phyloP scores from a whole-genome alignment of 1,140 invertebrate species.

The Drosophila ironensis region DNA sequence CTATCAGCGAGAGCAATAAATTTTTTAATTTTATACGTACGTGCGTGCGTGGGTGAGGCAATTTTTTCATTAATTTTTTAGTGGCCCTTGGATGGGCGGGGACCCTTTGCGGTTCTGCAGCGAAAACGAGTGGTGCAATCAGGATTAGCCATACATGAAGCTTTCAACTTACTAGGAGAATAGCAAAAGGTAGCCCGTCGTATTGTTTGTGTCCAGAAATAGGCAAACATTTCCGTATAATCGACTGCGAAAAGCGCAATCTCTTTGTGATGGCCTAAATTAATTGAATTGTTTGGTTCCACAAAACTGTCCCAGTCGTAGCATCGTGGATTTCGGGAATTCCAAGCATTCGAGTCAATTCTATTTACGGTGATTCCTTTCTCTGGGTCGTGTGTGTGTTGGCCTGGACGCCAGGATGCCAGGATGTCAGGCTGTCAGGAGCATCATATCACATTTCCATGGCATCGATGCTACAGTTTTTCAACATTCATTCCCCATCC shows the following conservation, averaged over 20 bases:
- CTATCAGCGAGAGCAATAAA: constrained; percentile 75
- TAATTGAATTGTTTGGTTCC: not conserved
- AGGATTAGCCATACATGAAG: too few species aligned
- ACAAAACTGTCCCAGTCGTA: not conserved
- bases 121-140: too few species aligned
- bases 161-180: too few species aligned
- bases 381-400: not conserved
- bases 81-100: constrained; percentile 35
- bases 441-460: not conserved
- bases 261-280: not conserved
- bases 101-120: constrained; percentile 1
- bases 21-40: constrained; percentile 72
- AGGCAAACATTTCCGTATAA: too few species aligned
- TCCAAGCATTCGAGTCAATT: constrained; percentile 2
- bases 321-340: not conserved
- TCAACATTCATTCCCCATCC: too few species aligned
- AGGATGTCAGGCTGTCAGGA: too few species aligned
- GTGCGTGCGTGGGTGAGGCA: constrained; percentile 11
- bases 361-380: constrained; percentile 7
- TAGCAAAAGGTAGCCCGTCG: too few species aligned
- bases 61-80: constrained; percentile 78
- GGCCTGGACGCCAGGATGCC: not conserved
- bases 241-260: not conserved
- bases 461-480: not conserved
- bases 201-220: too few species aligned